A percentile compares a stretch with the other conserved stretches of the same genome.
phyloP scores from a whole-genome alignment of 1,140 invertebrate species.

The Agraylea sexmaculata region DNA sequence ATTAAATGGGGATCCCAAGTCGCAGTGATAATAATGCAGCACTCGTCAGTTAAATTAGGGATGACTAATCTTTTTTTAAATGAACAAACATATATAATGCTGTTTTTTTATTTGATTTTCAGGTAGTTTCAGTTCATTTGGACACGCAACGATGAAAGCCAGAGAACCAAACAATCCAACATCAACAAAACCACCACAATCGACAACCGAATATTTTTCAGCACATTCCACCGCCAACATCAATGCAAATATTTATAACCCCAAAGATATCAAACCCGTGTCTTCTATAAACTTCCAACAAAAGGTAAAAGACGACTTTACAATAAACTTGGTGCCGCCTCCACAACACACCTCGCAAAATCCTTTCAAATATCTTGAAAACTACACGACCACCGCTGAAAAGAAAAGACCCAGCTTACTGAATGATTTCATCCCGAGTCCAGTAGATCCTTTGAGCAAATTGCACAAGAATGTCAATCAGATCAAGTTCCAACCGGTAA shows the following conservation, averaged over 20 bases:
- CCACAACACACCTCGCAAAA: slow-evolving; percentile 10
- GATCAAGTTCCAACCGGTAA: too few relatives aligned
- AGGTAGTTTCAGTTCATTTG: slow-evolving; percentile 38
- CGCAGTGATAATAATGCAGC: too few relatives aligned
- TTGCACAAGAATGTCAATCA: slow-evolving; percentile 19
- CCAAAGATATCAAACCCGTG: slow-evolving; percentile 12
- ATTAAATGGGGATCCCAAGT: too few relatives aligned
- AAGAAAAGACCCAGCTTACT: not conserved
- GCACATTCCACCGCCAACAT: slow-evolving; percentile 30
- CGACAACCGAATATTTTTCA: slow-evolving; percentile 31
- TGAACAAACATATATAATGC: too few relatives aligned
- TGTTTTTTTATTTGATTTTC: slow-evolving; percentile 23
- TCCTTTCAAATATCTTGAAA: slow-evolving; percentile 27
- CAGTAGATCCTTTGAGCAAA: slow-evolving; percentile 34
- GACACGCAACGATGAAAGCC: slow-evolving; percentile 34
- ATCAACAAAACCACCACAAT: slow-evolving; percentile 27
- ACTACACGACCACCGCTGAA: slow-evolving; percentile 23
- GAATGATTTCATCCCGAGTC: slow-evolving; percentile 32
- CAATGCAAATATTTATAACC: slow-evolving; percentile 26
- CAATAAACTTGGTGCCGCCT: slow-evolving; percentile 17
- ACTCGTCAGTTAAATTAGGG: too few relatives aligned
- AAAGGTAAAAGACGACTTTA: slow-evolving; percentile 13
- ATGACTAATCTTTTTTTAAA: too few relatives aligned
- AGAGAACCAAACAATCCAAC: slow-evolving; percentile 28
- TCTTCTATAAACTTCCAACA: slow-evolving; percentile 4